Evolutionary conservation across 2,797 vertebrate genomes (phyloP).

Genomic region (Anabacerthia variegaticeps): DNA sequence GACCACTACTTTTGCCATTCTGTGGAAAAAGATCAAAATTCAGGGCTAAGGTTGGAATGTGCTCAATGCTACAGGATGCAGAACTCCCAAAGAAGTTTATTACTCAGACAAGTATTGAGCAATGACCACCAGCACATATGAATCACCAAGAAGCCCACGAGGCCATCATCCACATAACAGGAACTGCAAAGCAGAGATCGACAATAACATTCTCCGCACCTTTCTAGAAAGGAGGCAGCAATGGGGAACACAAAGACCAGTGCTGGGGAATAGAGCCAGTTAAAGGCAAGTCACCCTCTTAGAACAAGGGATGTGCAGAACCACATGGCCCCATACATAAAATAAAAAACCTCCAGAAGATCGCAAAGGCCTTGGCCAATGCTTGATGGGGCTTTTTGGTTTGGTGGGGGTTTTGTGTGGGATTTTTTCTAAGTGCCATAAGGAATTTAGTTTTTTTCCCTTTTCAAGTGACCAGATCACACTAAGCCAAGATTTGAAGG

Average conservation of each 20-base stretch:
- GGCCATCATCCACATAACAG: slow-evolving; percentile 6
- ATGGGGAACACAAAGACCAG: not conserved
- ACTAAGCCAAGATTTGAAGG: not conserved
- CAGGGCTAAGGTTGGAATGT: not conserved
- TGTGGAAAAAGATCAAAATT: not conserved
- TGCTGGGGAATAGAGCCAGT: not conserved
- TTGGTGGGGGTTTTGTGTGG: not conserved
- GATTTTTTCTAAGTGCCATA: not conserved
- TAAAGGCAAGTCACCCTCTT: not conserved
- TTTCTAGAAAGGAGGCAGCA: not conserved
- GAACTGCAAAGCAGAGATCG: not conserved
- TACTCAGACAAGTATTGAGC: slow-evolving; percentile 47
- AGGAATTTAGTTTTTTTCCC: not conserved
- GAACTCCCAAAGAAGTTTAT: not conserved
- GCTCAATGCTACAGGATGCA: not conserved
- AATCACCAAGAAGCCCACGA: slow-evolving; percentile 46
- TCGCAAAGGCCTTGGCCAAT: not conserved
- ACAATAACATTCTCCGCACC: not conserved
- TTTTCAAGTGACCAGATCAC: not conserved
- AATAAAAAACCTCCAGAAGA: not conserved
- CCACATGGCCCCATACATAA: not conserved
- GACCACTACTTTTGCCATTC: not conserved
- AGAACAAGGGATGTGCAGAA: not conserved
- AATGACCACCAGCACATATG: slow-evolving; percentile 50
- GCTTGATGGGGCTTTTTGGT: not conserved